Evolutionary conservation across 2,113 vertebrate species (phyloP).

Genomic region (Rhabdornis inornatus): DNA sequence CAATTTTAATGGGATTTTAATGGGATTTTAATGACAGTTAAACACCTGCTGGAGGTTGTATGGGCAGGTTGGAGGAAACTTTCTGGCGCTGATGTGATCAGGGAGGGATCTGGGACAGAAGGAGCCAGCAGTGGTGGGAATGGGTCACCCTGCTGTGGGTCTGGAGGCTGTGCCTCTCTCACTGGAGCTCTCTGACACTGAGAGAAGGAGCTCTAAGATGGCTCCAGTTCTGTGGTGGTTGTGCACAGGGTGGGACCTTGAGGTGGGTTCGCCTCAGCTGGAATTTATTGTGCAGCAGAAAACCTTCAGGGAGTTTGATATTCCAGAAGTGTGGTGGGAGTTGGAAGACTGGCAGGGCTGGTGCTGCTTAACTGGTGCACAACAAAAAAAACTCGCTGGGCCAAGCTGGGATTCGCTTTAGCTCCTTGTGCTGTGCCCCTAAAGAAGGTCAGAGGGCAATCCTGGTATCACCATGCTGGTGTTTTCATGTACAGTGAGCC

Average conservation of each 20-base stretch:
- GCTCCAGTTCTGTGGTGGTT: neutral
- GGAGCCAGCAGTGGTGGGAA: fast-evolving
- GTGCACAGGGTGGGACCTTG: neutral
- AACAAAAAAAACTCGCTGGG: neutral
- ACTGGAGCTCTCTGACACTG: no score
- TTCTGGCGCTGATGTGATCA: neutral
- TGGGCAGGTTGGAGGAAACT: neutral
- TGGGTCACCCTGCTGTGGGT: neutral
- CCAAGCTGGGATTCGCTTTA: neutral
- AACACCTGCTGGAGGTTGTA: neutral
- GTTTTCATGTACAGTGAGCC: neutral
- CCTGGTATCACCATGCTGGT: neutral
- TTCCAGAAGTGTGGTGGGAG: neutral
- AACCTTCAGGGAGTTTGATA: neutral
- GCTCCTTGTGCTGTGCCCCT: neutral
- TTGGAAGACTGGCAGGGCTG: neutral
- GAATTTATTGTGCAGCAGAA: neutral
- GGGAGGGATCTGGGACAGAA: neutral
- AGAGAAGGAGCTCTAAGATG: neutral
- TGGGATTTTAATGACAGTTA: neutral
- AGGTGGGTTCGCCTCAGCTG: neutral
- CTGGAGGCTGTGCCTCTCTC: neutral
- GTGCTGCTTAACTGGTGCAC: neutral
- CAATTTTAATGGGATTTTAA: neutral
- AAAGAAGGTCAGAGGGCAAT: neutral